Percentiles rank a stretch among this genome's conserved stretches.
These are phyloP conservation scores for Petaurus breviceps DNA, from an alignment of 2,113 vertebrate genomes.

Conservation along the genomic window DNA sequence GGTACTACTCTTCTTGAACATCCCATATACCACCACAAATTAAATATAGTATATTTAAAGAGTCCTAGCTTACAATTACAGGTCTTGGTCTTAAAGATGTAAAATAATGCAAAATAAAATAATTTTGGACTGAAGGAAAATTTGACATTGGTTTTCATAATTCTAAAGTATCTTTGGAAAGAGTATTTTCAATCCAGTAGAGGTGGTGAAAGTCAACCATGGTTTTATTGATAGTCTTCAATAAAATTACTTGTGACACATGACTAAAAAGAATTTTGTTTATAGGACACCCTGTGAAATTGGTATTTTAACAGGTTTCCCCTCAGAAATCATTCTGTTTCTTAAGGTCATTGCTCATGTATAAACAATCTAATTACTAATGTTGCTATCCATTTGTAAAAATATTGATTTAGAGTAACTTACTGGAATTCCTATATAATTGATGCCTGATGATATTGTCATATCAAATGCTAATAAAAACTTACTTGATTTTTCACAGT, in stretches of 20 bases:
- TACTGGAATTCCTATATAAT: not conserved
- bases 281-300: not conserved
- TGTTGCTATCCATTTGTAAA: not conserved
- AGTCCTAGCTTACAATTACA: not conserved
- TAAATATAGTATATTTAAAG: not conserved
- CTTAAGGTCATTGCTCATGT: not conserved
- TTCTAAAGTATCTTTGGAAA: not conserved
- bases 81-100: not conserved
- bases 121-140: not conserved
- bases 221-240: not conserved
- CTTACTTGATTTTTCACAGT: not conserved
- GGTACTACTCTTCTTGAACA: no score
- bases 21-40: no score
- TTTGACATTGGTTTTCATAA: not conserved
- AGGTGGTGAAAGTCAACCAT: not conserved
- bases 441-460: not conserved
- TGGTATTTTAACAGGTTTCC: not conserved
- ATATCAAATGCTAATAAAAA: not conserved
- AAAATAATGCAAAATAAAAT: not conserved
- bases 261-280: not conserved
- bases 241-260: not conserved
- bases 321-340: not conserved
- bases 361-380: not conserved
- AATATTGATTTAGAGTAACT: not conserved
- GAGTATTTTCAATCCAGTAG: not conserved